Conservation (phyloP, 2,797 vertebrate species). For the Myripristis murdjan region DNA sequence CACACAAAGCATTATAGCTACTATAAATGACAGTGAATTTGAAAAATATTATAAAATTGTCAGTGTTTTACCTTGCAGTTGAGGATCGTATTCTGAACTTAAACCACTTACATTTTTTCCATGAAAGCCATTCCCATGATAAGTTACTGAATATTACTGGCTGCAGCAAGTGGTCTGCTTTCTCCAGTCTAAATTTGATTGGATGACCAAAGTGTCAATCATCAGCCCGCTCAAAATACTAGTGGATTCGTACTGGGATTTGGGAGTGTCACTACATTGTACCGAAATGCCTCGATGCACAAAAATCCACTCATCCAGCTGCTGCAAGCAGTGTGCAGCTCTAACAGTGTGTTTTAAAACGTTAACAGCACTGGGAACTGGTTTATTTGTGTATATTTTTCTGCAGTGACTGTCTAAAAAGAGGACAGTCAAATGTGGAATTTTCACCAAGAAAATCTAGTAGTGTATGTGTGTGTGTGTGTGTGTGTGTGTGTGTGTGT, state of each 20-base stretch:
- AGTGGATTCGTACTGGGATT: constrained; percentile 41
- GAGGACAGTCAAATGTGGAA: background rate
- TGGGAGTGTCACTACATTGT: constrained; percentile 47
- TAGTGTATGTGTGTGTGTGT: too few species aligned
- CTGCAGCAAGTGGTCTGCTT: constrained; percentile 75
- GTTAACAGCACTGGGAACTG: background rate
- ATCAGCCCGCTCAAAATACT: constrained; percentile 49
- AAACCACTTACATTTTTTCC: constrained; percentile 15
- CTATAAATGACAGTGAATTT: background rate
- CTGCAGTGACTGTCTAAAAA: background rate
- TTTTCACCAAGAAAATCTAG: background rate
- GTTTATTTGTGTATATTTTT: background rate
- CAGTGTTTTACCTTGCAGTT: constrained; percentile 30
- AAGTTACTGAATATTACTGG: constrained; percentile 63
- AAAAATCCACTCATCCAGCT: constrained; percentile 19
- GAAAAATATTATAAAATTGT: background rate
- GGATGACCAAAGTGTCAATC: constrained; percentile 70
- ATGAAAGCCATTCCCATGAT: constrained; percentile 45
- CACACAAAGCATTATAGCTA: constrained; percentile 11
- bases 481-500: background rate
- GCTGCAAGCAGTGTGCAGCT: constrained; percentile 1
- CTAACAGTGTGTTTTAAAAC: background rate
- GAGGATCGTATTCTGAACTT: constrained; percentile 28
- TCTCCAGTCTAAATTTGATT: constrained; percentile 64
- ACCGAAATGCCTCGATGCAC: constrained; percentile 24